phyloP scores from a whole-genome alignment of 1,140 invertebrate genomes.

The Scaptomyza hsui region DNA sequence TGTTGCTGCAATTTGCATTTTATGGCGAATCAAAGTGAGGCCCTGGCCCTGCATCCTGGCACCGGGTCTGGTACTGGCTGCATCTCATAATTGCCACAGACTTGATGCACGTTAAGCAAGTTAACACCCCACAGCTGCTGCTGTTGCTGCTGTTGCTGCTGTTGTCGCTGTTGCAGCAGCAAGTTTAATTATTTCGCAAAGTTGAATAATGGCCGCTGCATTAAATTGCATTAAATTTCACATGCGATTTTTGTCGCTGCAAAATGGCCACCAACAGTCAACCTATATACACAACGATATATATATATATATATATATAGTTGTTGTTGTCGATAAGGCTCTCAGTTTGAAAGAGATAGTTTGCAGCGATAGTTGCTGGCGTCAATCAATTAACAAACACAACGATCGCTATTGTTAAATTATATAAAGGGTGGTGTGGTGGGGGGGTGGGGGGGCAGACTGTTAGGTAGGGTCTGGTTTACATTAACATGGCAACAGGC shows the following conservation, averaged over 20 bases:
- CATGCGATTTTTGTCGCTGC: conserved; percentile 53
- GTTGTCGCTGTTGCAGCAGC: conserved; percentile 27
- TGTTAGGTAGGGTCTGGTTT: conserved; percentile 66
- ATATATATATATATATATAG: neutral
- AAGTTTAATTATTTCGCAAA: conserved; percentile 69
- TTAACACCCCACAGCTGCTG: conserved; percentile 73
- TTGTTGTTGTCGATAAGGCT: conserved; percentile 63
- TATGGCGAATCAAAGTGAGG: conserved; percentile 67
- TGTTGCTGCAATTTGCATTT: conserved; percentile 66
- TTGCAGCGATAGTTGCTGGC: conserved; percentile 47
- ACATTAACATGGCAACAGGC: conserved; percentile 62
- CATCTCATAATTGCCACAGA: conserved; percentile 69
- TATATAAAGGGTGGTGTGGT: neutral
- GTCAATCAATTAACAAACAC: conserved; percentile 65
- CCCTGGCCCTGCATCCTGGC: conserved; percentile 43
- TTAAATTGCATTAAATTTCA: conserved; percentile 64
- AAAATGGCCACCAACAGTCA: conserved; percentile 66
- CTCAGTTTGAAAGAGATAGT: conserved; percentile 29
- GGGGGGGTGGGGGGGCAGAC: conserved; percentile 5
- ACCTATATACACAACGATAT: neutral
- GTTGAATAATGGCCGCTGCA: conserved; percentile 73
- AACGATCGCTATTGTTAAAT: conserved; percentile 31
- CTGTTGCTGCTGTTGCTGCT: conserved; percentile 19
- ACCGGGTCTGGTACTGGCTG: conserved; percentile 40
- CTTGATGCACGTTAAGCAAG: conserved; percentile 79